A percentile compares a stretch with the other conserved stretches of the same genome.
These are phyloP conservation scores for Epistrophe grossulariae DNA, from an alignment of 2,888 invertebrate species.

Conservation along the genomic window DNA sequence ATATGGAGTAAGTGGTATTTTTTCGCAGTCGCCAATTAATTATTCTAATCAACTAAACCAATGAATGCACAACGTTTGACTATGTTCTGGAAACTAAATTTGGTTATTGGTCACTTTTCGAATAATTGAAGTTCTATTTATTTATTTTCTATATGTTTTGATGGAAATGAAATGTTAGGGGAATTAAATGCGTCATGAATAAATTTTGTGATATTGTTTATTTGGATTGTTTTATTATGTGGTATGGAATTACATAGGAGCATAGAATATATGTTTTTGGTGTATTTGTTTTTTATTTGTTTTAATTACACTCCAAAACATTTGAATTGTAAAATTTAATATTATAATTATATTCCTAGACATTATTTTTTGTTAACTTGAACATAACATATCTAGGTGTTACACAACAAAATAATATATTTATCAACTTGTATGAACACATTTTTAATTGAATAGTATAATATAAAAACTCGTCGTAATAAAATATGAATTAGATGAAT, in stretches of 20 bases:
- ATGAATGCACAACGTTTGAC: slow-evolving; percentile 33
- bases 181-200: slow-evolving; percentile 10
- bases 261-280: neutral
- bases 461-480: no score
- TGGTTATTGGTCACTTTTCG: neutral
- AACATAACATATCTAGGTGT: no score
- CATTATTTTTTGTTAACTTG: neutral
- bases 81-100: slow-evolving; percentile 13
- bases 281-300: neutral
- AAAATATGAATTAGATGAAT: no score
- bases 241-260: neutral
- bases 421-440: neutral
- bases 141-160: slow-evolving; percentile 1
- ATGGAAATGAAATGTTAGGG: neutral
- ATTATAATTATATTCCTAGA: neutral
- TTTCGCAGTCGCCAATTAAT: no score
- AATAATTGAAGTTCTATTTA: slow-evolving; percentile 4
- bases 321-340: slow-evolving; percentile 5
- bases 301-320: neutral
- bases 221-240: neutral
- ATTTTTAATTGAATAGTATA: no score
- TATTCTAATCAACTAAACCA: no score
- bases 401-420: neutral
- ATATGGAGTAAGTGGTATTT: neutral
- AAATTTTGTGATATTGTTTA: neutral